Evolutionary conservation across 1,140 invertebrate genomes (phyloP).

Genomic region (Wiebesia pumilae): DNA sequence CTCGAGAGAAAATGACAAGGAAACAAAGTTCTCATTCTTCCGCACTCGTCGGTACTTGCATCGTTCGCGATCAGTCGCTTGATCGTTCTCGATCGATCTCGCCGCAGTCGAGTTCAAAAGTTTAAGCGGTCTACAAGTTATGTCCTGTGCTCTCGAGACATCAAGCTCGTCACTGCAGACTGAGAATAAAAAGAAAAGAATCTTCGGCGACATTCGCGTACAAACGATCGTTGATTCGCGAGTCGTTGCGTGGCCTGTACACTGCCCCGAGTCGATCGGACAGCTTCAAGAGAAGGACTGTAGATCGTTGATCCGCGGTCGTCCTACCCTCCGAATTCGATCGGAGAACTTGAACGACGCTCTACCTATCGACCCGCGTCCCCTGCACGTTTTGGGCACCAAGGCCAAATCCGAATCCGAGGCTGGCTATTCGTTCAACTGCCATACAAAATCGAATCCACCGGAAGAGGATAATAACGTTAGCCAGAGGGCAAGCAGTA

Average conservation of each 20-base stretch:
- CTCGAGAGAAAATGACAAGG: constrained; percentile 25
- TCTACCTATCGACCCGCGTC: neutral
- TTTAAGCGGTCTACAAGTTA: constrained; percentile 39
- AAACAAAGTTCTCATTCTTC: neutral
- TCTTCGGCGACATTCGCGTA: too few species aligned
- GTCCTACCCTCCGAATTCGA: neutral
- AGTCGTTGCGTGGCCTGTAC: constrained; percentile 53
- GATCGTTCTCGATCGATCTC: neutral
- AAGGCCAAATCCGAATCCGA: constrained; percentile 59
- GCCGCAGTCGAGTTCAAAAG: neutral
- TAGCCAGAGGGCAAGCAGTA: constrained; percentile 58
- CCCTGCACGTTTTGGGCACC: constrained; percentile 47
- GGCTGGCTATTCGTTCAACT: constrained; percentile 62
- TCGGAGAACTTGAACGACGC: neutral
- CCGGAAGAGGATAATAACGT: constrained; percentile 6
- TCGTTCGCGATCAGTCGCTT: neutral
- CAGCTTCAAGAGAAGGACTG: neutral
- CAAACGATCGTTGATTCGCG: constrained; percentile 72
- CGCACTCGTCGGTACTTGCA: neutral
- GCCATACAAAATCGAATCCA: constrained; percentile 62
- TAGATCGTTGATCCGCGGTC: too few species aligned
- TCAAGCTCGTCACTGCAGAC: neutral
- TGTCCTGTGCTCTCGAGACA: constrained; percentile 41
- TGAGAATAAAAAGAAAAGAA: constrained; percentile 22
- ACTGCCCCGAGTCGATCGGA: neutral